Evolutionary conservation across 2,113 vertebrate species (phyloP).

Genomic region (Diadophis punctatus): DNA sequence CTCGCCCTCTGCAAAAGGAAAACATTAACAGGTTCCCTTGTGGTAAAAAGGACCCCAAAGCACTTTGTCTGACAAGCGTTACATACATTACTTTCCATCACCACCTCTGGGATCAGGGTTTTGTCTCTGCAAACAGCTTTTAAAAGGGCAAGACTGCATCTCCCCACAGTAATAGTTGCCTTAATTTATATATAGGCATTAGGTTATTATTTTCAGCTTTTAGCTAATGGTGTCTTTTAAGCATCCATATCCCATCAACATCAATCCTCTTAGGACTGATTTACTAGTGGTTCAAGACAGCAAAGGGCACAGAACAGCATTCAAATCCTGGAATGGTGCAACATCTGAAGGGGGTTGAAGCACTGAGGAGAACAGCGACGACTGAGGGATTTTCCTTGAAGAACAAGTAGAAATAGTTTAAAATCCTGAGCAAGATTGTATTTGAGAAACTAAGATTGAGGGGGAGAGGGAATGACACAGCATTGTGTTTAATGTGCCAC

Average conservation of each 20-base stretch:
- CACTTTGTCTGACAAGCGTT: not conserved
- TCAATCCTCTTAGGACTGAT: not conserved
- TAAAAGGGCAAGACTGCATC: not conserved
- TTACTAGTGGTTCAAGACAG: constrained; percentile 4
- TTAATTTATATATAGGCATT: constrained; percentile 27
- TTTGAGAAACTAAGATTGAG: not conserved
- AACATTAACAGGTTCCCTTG: not conserved
- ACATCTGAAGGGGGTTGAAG: not conserved
- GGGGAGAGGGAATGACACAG: not conserved
- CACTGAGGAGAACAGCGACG: not conserved
- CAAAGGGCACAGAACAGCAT: constrained; percentile 4
- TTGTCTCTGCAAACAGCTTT: constrained; percentile 8
- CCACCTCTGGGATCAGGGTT: not conserved
- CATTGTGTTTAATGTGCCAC: not conserved
- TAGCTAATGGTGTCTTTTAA: constrained; percentile 17
- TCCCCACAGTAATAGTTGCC: not conserved
- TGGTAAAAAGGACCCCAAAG: not conserved
- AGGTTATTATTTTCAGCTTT: constrained; percentile 19
- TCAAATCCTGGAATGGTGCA: not conserved
- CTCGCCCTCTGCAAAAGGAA: not conserved
- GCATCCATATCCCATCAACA: constrained; percentile 9
- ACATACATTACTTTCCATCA: not conserved
- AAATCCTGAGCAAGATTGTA: not conserved
- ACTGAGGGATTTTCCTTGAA: not conserved
- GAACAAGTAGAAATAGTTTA: not conserved